A percentile compares a stretch with the other conserved stretches of the same genome.
These are phyloP conservation scores for Rhodinocichla rosea DNA, from an alignment of 2,113 vertebrate genomes.

Conservation along the genomic window DNA sequence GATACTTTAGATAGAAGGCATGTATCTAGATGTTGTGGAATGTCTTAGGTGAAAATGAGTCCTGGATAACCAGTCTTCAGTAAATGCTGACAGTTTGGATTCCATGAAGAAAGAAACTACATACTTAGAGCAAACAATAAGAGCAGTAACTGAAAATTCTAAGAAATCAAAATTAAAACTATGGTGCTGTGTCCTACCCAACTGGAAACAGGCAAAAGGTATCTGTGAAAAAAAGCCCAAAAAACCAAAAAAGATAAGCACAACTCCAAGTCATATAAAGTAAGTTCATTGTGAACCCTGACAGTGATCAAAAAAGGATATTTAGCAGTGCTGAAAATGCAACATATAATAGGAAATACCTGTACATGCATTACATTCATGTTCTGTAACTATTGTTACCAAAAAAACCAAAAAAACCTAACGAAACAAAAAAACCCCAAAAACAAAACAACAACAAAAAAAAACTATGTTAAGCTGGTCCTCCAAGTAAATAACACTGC, in stretches of 20 bases:
- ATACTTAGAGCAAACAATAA: neutral
- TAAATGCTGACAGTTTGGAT: neutral
- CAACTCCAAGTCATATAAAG: neutral
- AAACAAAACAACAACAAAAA: neutral
- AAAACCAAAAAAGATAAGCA: fast-evolving
- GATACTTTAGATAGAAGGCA: neutral
- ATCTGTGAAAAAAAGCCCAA: neutral
- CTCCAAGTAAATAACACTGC: neutral
- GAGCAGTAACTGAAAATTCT: neutral
- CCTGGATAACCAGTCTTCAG: neutral
- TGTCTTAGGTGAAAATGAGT: neutral
- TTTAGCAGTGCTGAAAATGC: neutral
- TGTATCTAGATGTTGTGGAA: neutral
- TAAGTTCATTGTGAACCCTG: neutral
- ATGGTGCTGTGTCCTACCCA: neutral
- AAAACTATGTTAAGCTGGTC: neutral
- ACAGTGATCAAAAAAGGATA: neutral
- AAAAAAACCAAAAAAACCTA: neutral
- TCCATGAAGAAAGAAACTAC: neutral
- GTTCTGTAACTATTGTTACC: neutral
- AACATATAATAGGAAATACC: neutral
- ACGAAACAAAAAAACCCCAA: too few relatives aligned
- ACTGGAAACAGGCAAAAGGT: neutral
- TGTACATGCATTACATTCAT: neutral
- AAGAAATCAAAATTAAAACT: neutral